Conservation (phyloP, 2,888 invertebrate species). For the Macaria liturata region DNA sequence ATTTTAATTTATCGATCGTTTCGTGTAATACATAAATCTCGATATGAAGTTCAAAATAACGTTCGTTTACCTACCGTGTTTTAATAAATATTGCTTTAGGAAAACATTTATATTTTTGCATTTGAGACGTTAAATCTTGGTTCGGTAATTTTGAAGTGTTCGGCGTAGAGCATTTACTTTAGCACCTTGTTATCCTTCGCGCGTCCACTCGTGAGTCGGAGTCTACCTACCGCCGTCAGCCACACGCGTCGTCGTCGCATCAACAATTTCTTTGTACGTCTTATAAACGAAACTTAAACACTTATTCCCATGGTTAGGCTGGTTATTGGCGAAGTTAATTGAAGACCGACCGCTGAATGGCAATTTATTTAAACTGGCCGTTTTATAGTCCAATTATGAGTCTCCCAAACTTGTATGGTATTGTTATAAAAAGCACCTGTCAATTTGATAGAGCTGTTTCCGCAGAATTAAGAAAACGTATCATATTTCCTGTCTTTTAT, state of each 20-base stretch:
- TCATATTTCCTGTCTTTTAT: slow-evolving; percentile 13
- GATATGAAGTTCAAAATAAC: slow-evolving; percentile 8
- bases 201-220: slow-evolving; percentile 50
- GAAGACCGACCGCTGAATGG: slow-evolving; percentile 17
- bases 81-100: no score
- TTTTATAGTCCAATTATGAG: slow-evolving; percentile 30
- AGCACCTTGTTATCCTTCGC: slow-evolving; percentile 76
- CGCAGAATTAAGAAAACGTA: slow-evolving; percentile 22
- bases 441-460: slow-evolving; percentile 29
- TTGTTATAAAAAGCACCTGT: slow-evolving; percentile 23
- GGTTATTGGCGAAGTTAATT: slow-evolving; percentile 16
- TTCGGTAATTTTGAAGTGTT: slow-evolving; percentile 65
- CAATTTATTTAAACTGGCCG: slow-evolving; percentile 23
- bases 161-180: slow-evolving; percentile 69
- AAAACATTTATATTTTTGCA: neutral
- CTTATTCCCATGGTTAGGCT: slow-evolving; percentile 14
- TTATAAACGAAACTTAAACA: slow-evolving; percentile 18
- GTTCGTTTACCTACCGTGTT: slow-evolving; percentile 14
- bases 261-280: slow-evolving; percentile 32
- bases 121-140: slow-evolving; percentile 50
- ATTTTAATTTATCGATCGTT: slow-evolving; percentile 20
- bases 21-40: slow-evolving; percentile 5
- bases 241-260: slow-evolving; percentile 29
- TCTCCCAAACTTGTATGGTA: slow-evolving; percentile 13
- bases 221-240: slow-evolving; percentile 65